Percentiles rank a stretch among this genome's conserved stretches.
These are phyloP conservation scores for Drosophila repletoides DNA, from an alignment of 1,140 invertebrate species.

Conservation along the genomic window DNA sequence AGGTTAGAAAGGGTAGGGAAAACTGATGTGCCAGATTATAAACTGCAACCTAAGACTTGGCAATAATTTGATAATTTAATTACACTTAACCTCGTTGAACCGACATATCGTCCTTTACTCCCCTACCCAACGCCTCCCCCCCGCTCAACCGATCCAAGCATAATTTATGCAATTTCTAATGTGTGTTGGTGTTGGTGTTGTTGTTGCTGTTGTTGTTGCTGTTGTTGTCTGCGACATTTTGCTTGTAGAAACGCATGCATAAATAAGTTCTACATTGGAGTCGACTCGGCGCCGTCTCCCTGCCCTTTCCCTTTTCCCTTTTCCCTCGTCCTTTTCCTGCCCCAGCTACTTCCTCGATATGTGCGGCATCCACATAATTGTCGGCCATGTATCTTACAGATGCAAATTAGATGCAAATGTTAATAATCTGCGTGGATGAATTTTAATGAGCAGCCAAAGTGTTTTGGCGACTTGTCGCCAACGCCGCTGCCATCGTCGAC, in stretches of 20 bases:
- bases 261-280: conserved; percentile 62
- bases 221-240: conserved; percentile 55
- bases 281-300: conserved; percentile 9
- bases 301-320: background rate
- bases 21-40: conserved; percentile 59
- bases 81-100: conserved; percentile 78
- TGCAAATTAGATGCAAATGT: conserved; percentile 80
- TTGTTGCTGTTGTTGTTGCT: conserved; percentile 29
- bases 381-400: conserved; percentile 79
- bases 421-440: conserved; percentile 80
- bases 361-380: conserved; percentile 70
- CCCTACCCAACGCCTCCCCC: background rate
- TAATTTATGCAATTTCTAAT: conserved; percentile 70
- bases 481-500: conserved; percentile 24
- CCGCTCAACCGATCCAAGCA: conserved; percentile 14
- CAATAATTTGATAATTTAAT: conserved; percentile 81
- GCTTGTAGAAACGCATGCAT: conserved; percentile 69
- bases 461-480: conserved; percentile 74
- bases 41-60: conserved; percentile 78
- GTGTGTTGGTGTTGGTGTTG: conserved; percentile 23
- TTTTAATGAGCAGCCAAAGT: conserved; percentile 76
- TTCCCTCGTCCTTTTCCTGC: background rate
- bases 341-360: conserved; percentile 28
- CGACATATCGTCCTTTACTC: too few species aligned
- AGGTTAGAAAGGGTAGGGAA: background rate